phyloP scores from a whole-genome alignment of 2,888 invertebrate genomes.

The Bellardia pandia region DNA sequence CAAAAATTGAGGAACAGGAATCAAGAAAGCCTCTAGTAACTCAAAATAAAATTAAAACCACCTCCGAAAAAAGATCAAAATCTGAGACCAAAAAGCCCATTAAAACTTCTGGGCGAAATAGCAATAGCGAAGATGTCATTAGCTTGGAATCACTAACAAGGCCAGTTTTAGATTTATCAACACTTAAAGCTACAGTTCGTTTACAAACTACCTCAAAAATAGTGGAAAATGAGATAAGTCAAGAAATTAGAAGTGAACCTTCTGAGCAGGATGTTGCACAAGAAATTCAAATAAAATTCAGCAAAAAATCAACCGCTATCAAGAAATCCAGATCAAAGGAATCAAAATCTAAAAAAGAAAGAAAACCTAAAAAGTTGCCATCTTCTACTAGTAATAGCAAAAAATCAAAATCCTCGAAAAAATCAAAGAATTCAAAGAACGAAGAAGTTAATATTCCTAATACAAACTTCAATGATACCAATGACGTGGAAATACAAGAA shows the following conservation, averaged over 20 bases:
- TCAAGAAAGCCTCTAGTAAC: constrained; percentile 74
- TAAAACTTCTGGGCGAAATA: constrained; percentile 28
- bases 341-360: constrained; percentile 63
- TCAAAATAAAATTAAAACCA: constrained; percentile 70
- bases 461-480: not conserved
- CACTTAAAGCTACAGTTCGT: constrained; percentile 23
- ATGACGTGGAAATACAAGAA: not conserved
- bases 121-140: constrained; percentile 23
- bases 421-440: constrained; percentile 32
- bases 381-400: constrained; percentile 31
- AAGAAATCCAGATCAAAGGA: constrained; percentile 69
- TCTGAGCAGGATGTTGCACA: constrained; percentile 9
- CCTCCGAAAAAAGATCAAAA: constrained; percentile 83
- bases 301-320: constrained; percentile 49
- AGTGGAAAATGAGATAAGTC: constrained; percentile 18
- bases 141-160: constrained; percentile 46
- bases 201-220: constrained; percentile 59
- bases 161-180: constrained; percentile 46
- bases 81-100: constrained; percentile 84
- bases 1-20: constrained; percentile 58
- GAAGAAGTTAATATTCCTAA: constrained; percentile 9
- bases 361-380: constrained; percentile 54
- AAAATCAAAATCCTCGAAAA: constrained; percentile 68
- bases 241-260: constrained; percentile 7
- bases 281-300: constrained; percentile 23